These are phyloP conservation scores for Plotosus lineatus DNA, from an alignment of 2,113 vertebrate species.

Conservation along the genomic window DNA sequence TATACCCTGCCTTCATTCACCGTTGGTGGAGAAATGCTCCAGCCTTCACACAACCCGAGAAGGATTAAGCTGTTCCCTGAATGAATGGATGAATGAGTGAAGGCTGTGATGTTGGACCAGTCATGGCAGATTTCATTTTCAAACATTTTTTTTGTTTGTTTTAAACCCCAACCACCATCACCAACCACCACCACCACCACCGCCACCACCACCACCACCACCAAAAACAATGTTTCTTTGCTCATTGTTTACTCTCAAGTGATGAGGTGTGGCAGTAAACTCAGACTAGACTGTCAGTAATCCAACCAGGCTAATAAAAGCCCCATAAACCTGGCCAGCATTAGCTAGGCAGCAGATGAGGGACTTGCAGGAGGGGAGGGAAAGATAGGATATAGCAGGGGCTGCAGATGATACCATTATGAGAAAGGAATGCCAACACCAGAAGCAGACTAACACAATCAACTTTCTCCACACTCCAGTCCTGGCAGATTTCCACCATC, in stretches of 20 bases:
- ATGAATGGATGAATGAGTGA: too few relatives aligned
- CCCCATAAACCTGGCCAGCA: slow-evolving; percentile 54
- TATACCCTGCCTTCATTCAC: too few relatives aligned
- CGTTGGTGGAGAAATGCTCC: too few relatives aligned
- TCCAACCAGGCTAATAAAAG: slow-evolving; percentile 61
- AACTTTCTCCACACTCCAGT: slow-evolving; percentile 51
- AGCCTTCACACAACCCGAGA: too few relatives aligned
- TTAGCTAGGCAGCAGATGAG: slow-evolving; percentile 48
- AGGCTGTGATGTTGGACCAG: neutral
- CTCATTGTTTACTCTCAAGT: neutral
- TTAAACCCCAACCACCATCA: too few relatives aligned
- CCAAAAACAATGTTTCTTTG: too few relatives aligned
- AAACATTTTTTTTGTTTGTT: neutral
- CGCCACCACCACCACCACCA: too few relatives aligned
- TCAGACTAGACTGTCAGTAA: slow-evolving; percentile 51
- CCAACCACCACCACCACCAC: too few relatives aligned
- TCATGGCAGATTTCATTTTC: neutral
- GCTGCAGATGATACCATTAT: slow-evolving; percentile 50
- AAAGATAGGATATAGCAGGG: slow-evolving; percentile 47
- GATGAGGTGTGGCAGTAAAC: slow-evolving; percentile 28
- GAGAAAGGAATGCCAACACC: slow-evolving; percentile 43
- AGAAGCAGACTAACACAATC: slow-evolving; percentile 54
- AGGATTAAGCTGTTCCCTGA: too few relatives aligned
- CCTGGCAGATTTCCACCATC: slow-evolving; percentile 48
- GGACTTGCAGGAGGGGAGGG: slow-evolving; percentile 38